Evolutionary conservation across 53 echinoderm and acorn worm genomes (phyloP).

Genomic region (Zoroaster sp.): DNA sequence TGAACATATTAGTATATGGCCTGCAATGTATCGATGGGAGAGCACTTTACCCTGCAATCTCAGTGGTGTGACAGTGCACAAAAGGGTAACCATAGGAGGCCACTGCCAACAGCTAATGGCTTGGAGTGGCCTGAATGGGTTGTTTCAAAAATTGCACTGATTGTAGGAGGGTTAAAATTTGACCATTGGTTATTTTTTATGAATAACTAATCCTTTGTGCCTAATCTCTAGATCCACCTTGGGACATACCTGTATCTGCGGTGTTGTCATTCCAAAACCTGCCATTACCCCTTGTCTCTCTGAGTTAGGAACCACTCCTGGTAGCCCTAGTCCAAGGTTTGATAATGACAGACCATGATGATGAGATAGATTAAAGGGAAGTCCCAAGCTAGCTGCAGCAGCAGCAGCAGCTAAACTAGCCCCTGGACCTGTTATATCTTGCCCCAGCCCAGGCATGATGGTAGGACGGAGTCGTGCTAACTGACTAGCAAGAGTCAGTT

Average conservation of each 20-base stretch:
- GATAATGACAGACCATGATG: not conserved
- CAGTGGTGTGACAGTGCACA: too few species aligned
- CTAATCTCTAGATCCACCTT: not conserved
- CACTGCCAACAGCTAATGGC: too few species aligned
- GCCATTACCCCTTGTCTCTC: conserved; percentile 45
- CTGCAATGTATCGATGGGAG: too few species aligned
- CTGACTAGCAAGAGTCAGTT: conserved; percentile 33
- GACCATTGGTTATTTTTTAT: too few species aligned
- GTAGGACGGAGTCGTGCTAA: conserved; percentile 24
- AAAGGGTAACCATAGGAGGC: too few species aligned
- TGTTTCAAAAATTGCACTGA: too few species aligned
- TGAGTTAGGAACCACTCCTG: not conserved
- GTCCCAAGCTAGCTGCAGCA: conserved; percentile 48
- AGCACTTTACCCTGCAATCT: too few species aligned
- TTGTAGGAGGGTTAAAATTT: too few species aligned
- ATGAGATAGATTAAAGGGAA: conserved; percentile 22
- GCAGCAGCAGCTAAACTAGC: conserved; percentile 49
- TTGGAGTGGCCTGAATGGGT: too few species aligned
- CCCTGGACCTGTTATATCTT: conserved; percentile 17
- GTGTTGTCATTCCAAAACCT: conserved; percentile 15
- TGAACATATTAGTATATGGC: too few species aligned
- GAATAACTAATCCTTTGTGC: not conserved
- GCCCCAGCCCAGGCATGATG: not conserved
- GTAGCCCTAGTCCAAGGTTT: conserved; percentile 20
- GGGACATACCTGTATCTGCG: not conserved